Evolutionary conservation across 2,797 vertebrate genomes (phyloP), one percentile per base, ranked within the genome.

Genomic region (Odontamblyopus rebecca): DNA sequence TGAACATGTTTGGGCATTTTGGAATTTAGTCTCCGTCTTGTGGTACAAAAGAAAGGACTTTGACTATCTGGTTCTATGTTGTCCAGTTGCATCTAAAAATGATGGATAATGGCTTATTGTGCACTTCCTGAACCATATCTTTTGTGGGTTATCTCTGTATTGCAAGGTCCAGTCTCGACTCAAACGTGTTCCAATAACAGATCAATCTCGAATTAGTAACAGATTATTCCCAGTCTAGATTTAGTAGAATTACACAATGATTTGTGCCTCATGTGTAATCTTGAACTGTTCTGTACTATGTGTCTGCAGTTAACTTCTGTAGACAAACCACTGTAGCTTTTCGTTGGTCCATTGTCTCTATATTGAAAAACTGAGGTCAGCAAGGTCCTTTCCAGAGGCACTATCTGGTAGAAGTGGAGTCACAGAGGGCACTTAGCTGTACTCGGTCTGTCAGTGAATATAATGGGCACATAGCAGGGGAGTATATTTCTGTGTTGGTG

Each of bases 391-490:
- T 69, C 26, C 59, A 64, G 74, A 62, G 63, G 16, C 30, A 23
- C 27, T n/a, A 19, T n/a, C 30, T 48, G 51, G 63, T 64, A 32
- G 61, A 48, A 79, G 27, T 57, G 23, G 30, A 69, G 12, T 35
- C 48, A 2, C 64, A 71, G 62, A 74, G 72, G 74, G 61, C 77
- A 79, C 64, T 66, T 27, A 63, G 71, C 65, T 69, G 65, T 67
- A 51, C 79, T 73, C 5, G 13, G 68, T 77, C 68, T 74, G n/a
- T 73, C 82, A 70, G 67, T 68, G 6, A 62, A 48, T 65, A 77
- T 83, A 85, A 86, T 84, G 80, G 76, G 79, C 72, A 69, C 69
- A 70, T 48, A 1, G 15, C 15, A 9, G 62, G 61, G 26, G 1
- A 50, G 15, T 18, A 64, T 64, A 15, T 64, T 70, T 82, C 70